Percentiles rank a stretch among this genome's conserved stretches.
Evolutionary conservation across 1,140 invertebrate genomes (phyloP).

Genomic region (Oryzaephilus surinamensis): DNA sequence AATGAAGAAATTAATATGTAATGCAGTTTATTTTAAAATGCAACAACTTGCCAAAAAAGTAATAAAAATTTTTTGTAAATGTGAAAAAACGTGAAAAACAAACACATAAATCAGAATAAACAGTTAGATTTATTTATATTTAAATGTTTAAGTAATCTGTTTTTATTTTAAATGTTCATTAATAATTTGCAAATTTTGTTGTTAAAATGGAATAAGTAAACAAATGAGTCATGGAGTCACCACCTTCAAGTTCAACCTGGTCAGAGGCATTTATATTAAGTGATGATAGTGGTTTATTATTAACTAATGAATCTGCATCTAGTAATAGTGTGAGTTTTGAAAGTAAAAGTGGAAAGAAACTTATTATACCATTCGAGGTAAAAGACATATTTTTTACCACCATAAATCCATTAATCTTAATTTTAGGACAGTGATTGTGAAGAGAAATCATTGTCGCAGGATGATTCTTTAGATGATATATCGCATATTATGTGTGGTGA

Average conservation of each 20-base stretch:
- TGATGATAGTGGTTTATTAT: conserved; percentile 50
- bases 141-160: too few species aligned
- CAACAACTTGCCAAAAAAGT: too few species aligned
- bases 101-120: too few species aligned
- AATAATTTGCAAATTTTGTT: too few species aligned
- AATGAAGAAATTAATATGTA: too few species aligned
- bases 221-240: conserved; percentile 43
- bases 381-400: conserved; percentile 5
- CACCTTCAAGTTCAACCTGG: conserved; percentile 46
- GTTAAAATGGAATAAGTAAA: too few species aligned
- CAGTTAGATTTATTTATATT: too few species aligned
- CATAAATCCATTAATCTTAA: background rate
- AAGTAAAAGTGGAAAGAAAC: conserved; percentile 41
- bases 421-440: conserved; percentile 56
- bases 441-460: conserved; percentile 49
- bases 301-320: conserved; percentile 52
- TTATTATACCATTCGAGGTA: conserved; percentile 47
- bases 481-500: conserved; percentile 61
- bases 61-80: too few species aligned
- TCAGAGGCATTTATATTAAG: conserved; percentile 47
- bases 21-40: too few species aligned
- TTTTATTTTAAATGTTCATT: too few species aligned
- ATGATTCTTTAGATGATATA: conserved; percentile 53
- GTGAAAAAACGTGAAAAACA: too few species aligned
- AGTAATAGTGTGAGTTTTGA: conserved; percentile 43